A percentile compares a stretch with the other conserved stretches of the same genome.
phyloP scores from a whole-genome alignment of 1,140 invertebrate species.

The Telenomus remus region DNA sequence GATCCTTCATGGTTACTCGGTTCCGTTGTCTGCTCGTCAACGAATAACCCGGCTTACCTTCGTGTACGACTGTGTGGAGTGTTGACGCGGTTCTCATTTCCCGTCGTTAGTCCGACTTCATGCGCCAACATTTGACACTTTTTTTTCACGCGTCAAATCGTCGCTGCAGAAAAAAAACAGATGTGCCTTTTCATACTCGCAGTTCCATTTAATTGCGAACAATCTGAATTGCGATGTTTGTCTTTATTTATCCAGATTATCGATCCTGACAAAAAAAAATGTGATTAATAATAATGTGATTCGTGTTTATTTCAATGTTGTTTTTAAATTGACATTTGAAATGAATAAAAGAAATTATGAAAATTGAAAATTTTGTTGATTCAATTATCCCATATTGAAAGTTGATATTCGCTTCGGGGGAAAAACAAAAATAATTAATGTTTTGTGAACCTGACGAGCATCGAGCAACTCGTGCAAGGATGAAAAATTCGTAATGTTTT shows the following conservation, averaged over 20 bases:
- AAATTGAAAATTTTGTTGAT: too few species aligned
- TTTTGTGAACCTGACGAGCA: too few species aligned
- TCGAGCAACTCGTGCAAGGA: too few species aligned
- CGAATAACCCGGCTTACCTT: conserved; percentile 55
- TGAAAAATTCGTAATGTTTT: too few species aligned
- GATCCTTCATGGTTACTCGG: conserved; percentile 73
- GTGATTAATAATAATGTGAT: too few species aligned
- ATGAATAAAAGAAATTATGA: too few species aligned
- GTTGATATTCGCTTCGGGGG: too few species aligned
- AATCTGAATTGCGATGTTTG: conserved; percentile 45
- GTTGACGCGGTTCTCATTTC: conserved; percentile 73
- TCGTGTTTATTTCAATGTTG: too few species aligned
- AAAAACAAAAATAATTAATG: too few species aligned
- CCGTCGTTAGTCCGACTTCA: conserved; percentile 49
- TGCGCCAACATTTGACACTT: conserved; percentile 43
- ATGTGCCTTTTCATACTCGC: conserved; percentile 27
- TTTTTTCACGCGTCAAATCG: conserved; percentile 28
- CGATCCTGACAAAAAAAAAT: too few species aligned
- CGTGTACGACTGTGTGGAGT: conserved; percentile 57
- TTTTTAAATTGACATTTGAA: too few species aligned
- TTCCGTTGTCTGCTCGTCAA: conserved; percentile 74
- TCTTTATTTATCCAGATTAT: conserved; percentile 10
- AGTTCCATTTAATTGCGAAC: conserved; percentile 40
- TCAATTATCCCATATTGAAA: too few species aligned
- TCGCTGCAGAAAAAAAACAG: conserved; percentile 39